Base-by-base conservation (phyloP, 2,888 invertebrate species). In the Nomada flava region DNA sequence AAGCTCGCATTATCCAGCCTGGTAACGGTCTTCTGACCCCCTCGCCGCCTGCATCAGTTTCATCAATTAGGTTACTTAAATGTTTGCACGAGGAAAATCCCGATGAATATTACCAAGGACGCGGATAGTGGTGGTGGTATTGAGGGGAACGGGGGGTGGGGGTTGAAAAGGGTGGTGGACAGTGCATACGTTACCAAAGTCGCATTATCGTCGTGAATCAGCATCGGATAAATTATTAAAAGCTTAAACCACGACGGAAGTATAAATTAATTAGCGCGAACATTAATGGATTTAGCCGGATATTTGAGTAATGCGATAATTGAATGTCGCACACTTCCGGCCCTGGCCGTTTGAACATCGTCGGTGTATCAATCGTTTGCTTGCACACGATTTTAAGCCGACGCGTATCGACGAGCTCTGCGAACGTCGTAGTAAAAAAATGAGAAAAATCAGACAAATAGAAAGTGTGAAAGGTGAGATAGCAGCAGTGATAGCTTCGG, bases 31-130 rank as follows among this genome's bases (percentile, higher is more conserved):
- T 63, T 13, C 55, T n/a, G 26, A 47, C 18, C 11, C 4, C 15
- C 29, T n/a, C n/a, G 4, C 50, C 29, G 0, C 42, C 11, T 42
- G 63, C 52, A 20, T 62, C 67, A 57, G 73, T 79, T 79, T 73
- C 68, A 80, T 80, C 80, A 79, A 80, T 80, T 79, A 80, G 79
- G 82, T 81, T 74, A 69, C 64, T 80, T 73, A 80, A 80, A 80
- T 82, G 82, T 82, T 82, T 80, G 73, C 69, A 26, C 82, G 75
- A 26, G 62, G 69, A 81, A 70, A 81, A 82, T 81, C 65, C 60
- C 62, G 82, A 76, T 68, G 67, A 70, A 81, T 75, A 81, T 71
- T 76, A 71, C 64, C 44, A 59, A 75, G 62, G 62, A 13, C 47
- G 20, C 5, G 26, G 4, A n/a, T 20, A 64, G 18, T 3, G 50